Evolutionary conservation across 2,113 vertebrate genomes (phyloP), one percentile per base, ranked within the genome.

Genomic region (Pachycephala philippinensis): DNA sequence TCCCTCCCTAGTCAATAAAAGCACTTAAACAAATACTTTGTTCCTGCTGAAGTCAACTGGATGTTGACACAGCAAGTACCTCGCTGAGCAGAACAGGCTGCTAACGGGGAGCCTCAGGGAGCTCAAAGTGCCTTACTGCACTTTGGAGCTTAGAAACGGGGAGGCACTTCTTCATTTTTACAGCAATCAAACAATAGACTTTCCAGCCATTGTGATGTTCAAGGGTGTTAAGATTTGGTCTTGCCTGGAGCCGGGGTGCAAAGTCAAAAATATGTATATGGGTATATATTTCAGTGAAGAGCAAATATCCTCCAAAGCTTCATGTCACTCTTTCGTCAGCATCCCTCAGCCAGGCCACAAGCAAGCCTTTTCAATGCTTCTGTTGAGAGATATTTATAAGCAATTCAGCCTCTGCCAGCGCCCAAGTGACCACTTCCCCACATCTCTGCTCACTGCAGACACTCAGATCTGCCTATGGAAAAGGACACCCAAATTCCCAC

Each of bases 1-100:
- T 90, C 90, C 82, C 87, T 84, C 92, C 85, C 93, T 52, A 84
- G 93, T 97, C 95, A 96, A 96, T 92, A 95, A 92, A 96, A 89
- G 72, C 70, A 93, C 90, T 94, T 94, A 95, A 93, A 95, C 77
- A 96, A 86, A 85, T 76, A 89, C 89, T 96, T 90, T 84, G 59
- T 57, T 95, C 70, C 90, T 80, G 61, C 57, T 85, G 54, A 85
- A 91, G 70, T 82, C 94, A 85, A 87, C 91, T 91, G 54, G 61
- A 96, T 93, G 70, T 95, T 83, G 87, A 91, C 84, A 88, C 45
- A 95, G 70, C 45, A 70, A 85, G 91, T 15, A 69, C 57, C 56
- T 88, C 1, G 0, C 92, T 80, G 91, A 88, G 75, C 49, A 80
- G 84, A 94, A 18, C 84, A 65, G 65, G 15, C 20, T 35, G 89